Evolutionary conservation across 2,113 vertebrate genomes (phyloP).

Genomic region (Proterorhinus semilunaris): DNA sequence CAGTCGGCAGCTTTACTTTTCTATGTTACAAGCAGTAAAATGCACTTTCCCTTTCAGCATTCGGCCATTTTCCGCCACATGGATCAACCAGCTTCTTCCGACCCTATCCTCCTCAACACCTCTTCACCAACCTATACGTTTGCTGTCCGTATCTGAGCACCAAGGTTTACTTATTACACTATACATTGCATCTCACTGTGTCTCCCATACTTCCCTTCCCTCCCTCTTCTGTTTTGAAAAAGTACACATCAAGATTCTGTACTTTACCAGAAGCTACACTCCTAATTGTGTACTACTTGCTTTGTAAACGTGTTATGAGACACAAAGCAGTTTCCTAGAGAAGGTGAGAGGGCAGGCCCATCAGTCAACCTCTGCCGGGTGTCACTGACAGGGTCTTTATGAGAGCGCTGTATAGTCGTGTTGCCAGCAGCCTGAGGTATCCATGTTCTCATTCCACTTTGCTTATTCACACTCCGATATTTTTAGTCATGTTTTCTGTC

Average conservation of each 20-base stretch:
- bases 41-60: no score
- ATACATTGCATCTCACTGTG: no score
- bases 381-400: slow-evolving; percentile 4
- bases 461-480: not conserved
- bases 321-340: slow-evolving; percentile 43
- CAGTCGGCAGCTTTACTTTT: no score
- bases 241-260: not conserved
- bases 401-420: not conserved
- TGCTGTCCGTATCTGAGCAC: no score
- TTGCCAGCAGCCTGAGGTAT: not conserved
- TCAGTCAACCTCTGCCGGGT: slow-evolving; percentile 3
- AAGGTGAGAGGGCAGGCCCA: slow-evolving; percentile 19
- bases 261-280: not conserved
- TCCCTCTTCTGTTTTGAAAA: not conserved
- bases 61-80: no score
- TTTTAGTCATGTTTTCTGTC: slow-evolving; percentile 4
- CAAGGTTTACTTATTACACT: no score
- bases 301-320: slow-evolving; percentile 12
- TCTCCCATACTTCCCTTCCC: no score
- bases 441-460: slow-evolving; percentile 4
- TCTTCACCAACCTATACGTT: no score
- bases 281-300: slow-evolving; percentile 10
- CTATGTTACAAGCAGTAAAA: no score
- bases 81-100: no score
- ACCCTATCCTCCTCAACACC: no score